Evolutionary conservation across 1,140 invertebrate genomes (phyloP).

Genomic region (Vanessa atalanta): DNA sequence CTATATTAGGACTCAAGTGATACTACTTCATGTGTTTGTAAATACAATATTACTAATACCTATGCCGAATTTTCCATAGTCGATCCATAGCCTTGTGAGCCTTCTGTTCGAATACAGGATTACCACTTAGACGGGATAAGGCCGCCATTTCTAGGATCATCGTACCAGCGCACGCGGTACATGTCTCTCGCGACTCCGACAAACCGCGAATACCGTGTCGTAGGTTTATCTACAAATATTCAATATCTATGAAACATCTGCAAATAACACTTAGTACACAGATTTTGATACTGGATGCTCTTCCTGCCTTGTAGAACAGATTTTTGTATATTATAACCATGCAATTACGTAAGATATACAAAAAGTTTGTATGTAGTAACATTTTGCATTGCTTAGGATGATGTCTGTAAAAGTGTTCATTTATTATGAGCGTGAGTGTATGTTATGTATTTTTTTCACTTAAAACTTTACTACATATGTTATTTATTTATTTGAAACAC

Average conservation of each 20-base stretch:
- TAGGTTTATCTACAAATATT: constrained; percentile 90
- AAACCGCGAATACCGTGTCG: constrained; percentile 91
- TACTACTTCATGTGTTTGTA: background rate
- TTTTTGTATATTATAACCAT: no score
- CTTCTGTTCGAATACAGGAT: constrained; percentile 96
- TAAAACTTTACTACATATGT: no score
- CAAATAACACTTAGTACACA: background rate
- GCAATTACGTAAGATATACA: no score
- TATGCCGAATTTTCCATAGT: constrained; percentile 96
- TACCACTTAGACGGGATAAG: constrained; percentile 94
- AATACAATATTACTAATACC: constrained; percentile 64
- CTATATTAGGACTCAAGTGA: background rate
- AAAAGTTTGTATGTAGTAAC: no score
- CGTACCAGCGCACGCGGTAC: constrained; percentile 98
- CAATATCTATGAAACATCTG: background rate
- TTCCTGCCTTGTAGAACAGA: no score
- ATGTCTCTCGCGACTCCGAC: constrained; percentile 92
- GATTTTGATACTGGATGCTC: no score
- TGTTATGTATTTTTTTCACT: no score
- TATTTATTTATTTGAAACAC: no score
- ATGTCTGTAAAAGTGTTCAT: no score
- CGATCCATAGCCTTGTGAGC: constrained; percentile 98
- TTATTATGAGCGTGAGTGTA: no score
- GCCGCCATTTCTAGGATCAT: constrained; percentile 99
- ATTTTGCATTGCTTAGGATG: no score